Conservation (phyloP, 2,888 invertebrate genomes). For the Caenorhabditis plicata region DNA sequence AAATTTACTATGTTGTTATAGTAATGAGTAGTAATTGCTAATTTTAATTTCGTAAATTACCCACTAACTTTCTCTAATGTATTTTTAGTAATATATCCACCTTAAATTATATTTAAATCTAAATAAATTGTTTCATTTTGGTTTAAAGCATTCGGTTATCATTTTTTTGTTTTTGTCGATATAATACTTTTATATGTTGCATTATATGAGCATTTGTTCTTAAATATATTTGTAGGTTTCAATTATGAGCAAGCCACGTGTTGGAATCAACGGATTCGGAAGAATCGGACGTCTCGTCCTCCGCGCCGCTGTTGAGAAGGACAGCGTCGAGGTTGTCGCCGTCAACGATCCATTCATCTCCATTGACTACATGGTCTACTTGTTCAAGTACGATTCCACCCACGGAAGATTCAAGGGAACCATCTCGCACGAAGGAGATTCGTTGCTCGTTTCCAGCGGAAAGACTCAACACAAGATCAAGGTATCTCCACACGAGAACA, state of each 20-base stretch:
- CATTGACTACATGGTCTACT: conserved; percentile 85
- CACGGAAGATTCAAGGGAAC: conserved; percentile 92
- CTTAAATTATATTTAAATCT: not conserved
- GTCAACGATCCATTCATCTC: conserved; percentile 96
- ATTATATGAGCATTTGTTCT: not conserved
- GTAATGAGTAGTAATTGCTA: not conserved
- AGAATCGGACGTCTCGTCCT: conserved; percentile 89
- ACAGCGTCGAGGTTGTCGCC: conserved; percentile 74
- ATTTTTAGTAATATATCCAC: not conserved
- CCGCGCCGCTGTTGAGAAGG: conserved; percentile 80
- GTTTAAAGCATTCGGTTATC: too few species aligned
- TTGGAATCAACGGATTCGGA: conserved; percentile 92
- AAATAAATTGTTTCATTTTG: not conserved
- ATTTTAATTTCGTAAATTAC: not conserved
- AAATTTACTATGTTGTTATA: not conserved
- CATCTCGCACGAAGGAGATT: conserved; percentile 77
- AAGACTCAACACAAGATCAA: conserved; percentile 75
- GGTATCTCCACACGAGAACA: conserved; percentile 69
- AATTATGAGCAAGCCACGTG: conserved; percentile 6
- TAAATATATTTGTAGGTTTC: conserved; percentile 8
- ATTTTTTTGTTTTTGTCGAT: not conserved
- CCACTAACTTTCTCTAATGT: too few species aligned
- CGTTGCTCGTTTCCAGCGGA: conserved; percentile 76
- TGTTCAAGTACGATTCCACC: conserved; percentile 83
- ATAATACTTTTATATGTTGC: not conserved